Base-by-base conservation (phyloP, 2,888 invertebrate genomes). In the Himalopsyche tibetana region DNA sequence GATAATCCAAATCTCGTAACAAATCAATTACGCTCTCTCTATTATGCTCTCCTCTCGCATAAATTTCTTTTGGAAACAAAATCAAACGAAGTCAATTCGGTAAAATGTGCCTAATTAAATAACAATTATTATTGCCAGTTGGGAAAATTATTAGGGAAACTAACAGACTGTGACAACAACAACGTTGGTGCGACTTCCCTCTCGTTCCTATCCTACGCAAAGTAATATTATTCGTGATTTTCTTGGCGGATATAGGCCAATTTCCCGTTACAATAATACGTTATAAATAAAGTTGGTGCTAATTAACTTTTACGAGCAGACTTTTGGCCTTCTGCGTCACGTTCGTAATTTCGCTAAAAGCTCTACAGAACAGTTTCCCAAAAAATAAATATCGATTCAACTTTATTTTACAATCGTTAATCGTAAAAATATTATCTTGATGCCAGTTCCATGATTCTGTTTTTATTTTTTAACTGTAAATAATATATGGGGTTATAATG, bases 231-330 rank as follows among this genome's bases (percentile, higher is more conserved):
- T 74, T 74, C 19, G 74, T 74, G 12, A 74, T 38, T 74, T 74
- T 74, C 74, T 19, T 74, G 11, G n/a, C 38, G 74, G 74, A 74
- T 74, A 74, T 74, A 74, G 74, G 74, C 74, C 74, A 74, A 74
- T 74, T 74, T 74, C 38, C 74, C 38, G 36, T 38, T 74, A 74
- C 74, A 74, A 74, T 74, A 74, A 74, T 74, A 74, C 74, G 36
- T 74, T 74, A 74, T 74, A 51, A 51, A 51, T 51, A 74, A 74
- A 74, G 74, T 74, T 74, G 8, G 74, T 38, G 4, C 74, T 74
- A 74, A 74, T 74, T 74, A 74, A 74, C 28, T 74, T 74, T 74
- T 74, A 74, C 36, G 74, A 36, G 28, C 9, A 9, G 74, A 74
- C 12, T 74, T 74, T 74, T 74, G 74, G 36, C 74, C 36, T 74